Evolutionary conservation across 2,113 vertebrate species (phyloP), one percentile per base, ranked within the genome.

Genomic region (Catharus bicknelli): DNA sequence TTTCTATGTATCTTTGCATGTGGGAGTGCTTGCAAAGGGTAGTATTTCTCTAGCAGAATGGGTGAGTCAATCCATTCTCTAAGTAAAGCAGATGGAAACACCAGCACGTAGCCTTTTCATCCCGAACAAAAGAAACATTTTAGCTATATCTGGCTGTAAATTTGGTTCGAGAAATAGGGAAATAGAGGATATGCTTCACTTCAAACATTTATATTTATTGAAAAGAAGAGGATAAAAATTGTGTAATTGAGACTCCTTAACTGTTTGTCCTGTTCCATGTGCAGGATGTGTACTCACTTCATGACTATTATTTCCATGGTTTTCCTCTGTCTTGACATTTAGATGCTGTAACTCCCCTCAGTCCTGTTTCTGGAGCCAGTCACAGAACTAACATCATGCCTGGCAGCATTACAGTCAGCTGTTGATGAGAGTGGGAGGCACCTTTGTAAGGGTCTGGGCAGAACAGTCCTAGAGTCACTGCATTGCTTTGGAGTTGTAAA

Each of bases 331-430:
- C 10, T 8, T 0, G 0, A 12, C 5, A 2, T 26, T 30, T 67
- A 30, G 38, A 27, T 59, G 11, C 17, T 36, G 12, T 77, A 48
- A 16, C 14, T 30, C 16, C 12, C 8, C 26, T 69, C 22, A 23
- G 48, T 40, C 30, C 36, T 29, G 11, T 83, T 85, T 68, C 57
- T 83, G 21, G 63, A 86, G 12, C 62, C 11, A 73, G 8, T 48
- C 34, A 32, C 36, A 34, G 57, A 50, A 16, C 12, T 54, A 21
- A 48, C 0, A 0, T 57, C 61, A 25, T 0, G 0, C 15, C 23
- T 47, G 38, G n/a, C 34, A 30, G 42, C 0, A 0, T 55, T 36
- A 17, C 16, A 43, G 62, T 50, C 0, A 0, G 5, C 5, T 70
- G 22, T 30, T 55, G 29, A 2, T 40, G 18, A 43, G 11, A 16